Base-by-base conservation (phyloP, 2,888 invertebrate genomes). In the Tenthredo notha region DNA sequence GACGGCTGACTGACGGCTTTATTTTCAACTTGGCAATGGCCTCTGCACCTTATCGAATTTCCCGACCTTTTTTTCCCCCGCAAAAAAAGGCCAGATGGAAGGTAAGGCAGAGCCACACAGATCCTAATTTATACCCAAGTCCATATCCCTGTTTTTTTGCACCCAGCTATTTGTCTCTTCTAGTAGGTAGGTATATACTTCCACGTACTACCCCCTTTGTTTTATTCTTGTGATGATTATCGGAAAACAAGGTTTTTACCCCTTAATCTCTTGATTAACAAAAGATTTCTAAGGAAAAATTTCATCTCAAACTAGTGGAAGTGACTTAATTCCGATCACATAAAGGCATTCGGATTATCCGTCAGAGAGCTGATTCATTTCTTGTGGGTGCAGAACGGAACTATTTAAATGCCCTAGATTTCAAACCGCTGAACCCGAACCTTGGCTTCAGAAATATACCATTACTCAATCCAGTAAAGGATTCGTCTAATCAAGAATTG, bases 81-180 rank as follows among this genome's bases (percentile, higher is more conserved):
- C 29, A 18, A 25, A 47, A 47, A 33, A 43, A 43, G 25, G 21
- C 43, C 9, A n/a, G 54, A 33, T 54, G 10, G 50, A 40, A 54
- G 77, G 25, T 33, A 77, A 77, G 47, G 33, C 74, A 74, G 70
- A 70, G 40, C 43, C 74, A 10, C 74, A 25, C 74, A 74, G 74
- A 74, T 74, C 21, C 74, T 43, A 74, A 74, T 74, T 74, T 74
- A 74, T 40, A 43, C 74, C 74, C 43, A 40, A 74, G n/a, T 74
- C 25, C 29, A 21, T 43, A 40, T 74, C 74, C n/a, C 43, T 21
- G 74, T 43, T 40, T 74, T 40, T 43, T 43, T 43, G 40, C 18
- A 12, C 9, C 29, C n/a, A 43, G 74, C 18, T 29, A 29, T 74
- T 43, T 74, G 43, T 40, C 43, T 74, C 10, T 10, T 21, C 7